These are phyloP conservation scores for Drosophila tsacasi DNA, from an alignment of 1,140 invertebrate genomes.

Conservation along the genomic window DNA sequence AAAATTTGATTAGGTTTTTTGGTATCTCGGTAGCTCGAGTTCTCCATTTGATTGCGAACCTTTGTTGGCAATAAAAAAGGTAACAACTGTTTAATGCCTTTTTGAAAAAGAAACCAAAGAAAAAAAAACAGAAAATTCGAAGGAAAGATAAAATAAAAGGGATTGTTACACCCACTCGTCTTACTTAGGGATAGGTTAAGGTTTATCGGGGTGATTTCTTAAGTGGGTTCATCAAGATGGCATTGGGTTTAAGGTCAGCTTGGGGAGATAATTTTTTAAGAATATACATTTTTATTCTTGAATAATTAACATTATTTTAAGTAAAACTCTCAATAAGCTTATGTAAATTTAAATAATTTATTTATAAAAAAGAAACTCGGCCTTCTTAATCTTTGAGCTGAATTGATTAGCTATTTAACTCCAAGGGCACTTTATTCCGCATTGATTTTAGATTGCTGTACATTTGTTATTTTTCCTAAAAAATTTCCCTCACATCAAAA, in stretches of 20 bases:
- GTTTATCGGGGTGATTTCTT: slow-evolving; percentile 7
- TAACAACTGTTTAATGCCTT: slow-evolving; percentile 21
- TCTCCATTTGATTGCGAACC: slow-evolving; percentile 17
- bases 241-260: background rate
- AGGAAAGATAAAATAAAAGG: slow-evolving; percentile 6
- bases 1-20: slow-evolving; percentile 67
- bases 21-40: slow-evolving; percentile 33
- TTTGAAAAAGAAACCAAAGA: slow-evolving; percentile 8
- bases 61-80: slow-evolving; percentile 40
- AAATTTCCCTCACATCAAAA: slow-evolving; percentile 12
- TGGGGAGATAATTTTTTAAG: no score
- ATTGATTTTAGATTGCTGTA: background rate
- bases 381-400: no score
- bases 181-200: slow-evolving; percentile 30
- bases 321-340: background rate
- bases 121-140: no score
- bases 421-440: background rate
- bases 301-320: background rate
- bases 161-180: background rate
- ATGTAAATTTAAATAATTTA: background rate
- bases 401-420: background rate
- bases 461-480: slow-evolving; percentile 17
- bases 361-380: no score
- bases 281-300: no score
- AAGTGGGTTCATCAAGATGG: slow-evolving; percentile 24